Evolutionary conservation across 2,113 vertebrate species (phyloP).

Genomic region (Theristicus caerulescens): DNA sequence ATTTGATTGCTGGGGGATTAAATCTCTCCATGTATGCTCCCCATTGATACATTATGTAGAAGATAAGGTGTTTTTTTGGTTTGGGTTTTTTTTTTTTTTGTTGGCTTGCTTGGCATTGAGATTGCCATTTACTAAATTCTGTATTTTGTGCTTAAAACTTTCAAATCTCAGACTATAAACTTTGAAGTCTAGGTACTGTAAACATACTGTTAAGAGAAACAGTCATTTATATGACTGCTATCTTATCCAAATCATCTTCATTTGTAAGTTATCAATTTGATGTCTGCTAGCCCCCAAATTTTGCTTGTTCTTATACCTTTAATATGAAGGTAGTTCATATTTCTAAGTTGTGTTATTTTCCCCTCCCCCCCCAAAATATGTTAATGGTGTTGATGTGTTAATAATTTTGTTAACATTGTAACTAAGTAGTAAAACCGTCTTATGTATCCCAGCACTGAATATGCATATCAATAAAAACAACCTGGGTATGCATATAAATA

Average conservation of each 20-base stretch:
- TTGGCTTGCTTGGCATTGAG: neutral
- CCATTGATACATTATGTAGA: neutral
- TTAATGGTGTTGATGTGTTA: neutral
- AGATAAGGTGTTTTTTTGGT: neutral
- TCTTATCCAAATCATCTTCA: neutral
- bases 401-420: neutral
- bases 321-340: neutral
- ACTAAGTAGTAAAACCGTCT: neutral
- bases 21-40: neutral
- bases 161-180: neutral
- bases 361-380: neutral
- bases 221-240: neutral
- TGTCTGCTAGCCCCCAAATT: neutral
- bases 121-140: neutral
- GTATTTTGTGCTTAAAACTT: neutral
- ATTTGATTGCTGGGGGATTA: neutral
- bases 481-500: neutral
- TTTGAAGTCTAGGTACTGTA: neutral
- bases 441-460: neutral
- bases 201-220: neutral
- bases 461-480: neutral
- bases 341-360: neutral
- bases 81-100: no score
- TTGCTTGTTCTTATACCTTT: neutral
- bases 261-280: neutral